Percentiles rank a stretch among this genome's conserved stretches.
Conservation (phyloP, 2,113 vertebrate genomes). For the Bungarus multicinctus region DNA sequence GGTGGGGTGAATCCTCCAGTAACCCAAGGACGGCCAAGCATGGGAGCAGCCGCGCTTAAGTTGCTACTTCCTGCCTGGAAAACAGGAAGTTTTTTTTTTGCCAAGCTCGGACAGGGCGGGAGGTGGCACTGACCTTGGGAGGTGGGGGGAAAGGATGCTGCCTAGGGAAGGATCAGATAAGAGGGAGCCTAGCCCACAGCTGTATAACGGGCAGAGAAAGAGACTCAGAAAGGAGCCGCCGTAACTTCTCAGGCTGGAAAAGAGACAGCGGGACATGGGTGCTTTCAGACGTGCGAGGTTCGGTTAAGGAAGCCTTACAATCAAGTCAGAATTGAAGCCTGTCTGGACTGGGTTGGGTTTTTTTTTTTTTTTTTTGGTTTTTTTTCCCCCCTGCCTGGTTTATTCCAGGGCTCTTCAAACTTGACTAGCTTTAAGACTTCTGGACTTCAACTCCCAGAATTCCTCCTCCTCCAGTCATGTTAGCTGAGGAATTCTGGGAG, state of each 20-base stretch:
- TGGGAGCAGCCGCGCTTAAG: not conserved
- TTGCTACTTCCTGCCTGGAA: not conserved
- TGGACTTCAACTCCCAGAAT: too few relatives aligned
- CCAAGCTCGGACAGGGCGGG: not conserved
- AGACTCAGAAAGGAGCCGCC: not conserved
- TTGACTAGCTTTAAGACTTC: too few relatives aligned
- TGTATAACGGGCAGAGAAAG: not conserved
- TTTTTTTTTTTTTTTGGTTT: too few relatives aligned
- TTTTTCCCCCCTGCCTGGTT: too few relatives aligned
- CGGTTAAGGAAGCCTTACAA: not conserved
- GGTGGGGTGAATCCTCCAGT: not conserved
- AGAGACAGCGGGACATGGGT: not conserved
- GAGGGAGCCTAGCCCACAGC: not conserved
- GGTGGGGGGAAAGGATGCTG: not conserved
- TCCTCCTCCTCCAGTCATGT: too few relatives aligned
- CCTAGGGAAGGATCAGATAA: not conserved
- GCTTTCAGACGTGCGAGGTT: not conserved
- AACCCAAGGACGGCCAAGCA: not conserved
- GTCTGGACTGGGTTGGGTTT: not conserved
- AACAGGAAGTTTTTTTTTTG: not conserved
- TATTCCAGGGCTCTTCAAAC: too few relatives aligned
- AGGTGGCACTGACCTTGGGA: not conserved
- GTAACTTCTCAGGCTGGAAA: not conserved
- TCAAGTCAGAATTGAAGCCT: not conserved
- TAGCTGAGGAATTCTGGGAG: too few relatives aligned